These are phyloP conservation scores for Tetragonula carbonaria DNA, from an alignment of 2,888 invertebrate species.

Conservation along the genomic window DNA sequence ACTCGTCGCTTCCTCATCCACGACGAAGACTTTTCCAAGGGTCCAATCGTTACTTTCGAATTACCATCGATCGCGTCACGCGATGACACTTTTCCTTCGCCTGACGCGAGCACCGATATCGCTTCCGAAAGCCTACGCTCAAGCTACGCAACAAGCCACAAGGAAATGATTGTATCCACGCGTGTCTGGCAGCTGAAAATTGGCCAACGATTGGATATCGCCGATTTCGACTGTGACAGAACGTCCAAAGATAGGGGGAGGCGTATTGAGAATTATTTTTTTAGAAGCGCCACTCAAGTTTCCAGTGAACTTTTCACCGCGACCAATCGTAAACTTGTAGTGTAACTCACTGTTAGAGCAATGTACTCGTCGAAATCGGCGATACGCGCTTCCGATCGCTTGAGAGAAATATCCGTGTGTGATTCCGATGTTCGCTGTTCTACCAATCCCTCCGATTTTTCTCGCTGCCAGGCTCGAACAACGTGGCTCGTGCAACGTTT, in stretches of 20 bases:
- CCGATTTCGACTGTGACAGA: background rate
- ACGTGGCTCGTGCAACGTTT: constrained; percentile 3
- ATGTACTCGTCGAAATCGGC: background rate
- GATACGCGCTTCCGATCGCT: background rate
- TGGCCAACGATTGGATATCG: background rate
- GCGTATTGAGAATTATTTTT: constrained; percentile 44
- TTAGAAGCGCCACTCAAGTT: constrained; percentile 1
- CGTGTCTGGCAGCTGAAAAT: background rate
- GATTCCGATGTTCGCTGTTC: background rate
- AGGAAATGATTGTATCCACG: background rate
- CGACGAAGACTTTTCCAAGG: constrained; percentile 53
- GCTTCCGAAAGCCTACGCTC: constrained; percentile 13
- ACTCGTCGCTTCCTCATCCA: constrained; percentile 15
- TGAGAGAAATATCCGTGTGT: background rate
- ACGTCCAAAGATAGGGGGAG: background rate
- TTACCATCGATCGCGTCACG: constrained; percentile 37
- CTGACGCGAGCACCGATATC: background rate
- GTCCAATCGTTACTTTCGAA: constrained; percentile 65
- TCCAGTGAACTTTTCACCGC: background rate
- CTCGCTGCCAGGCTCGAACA: background rate
- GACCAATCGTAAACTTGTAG: background rate
- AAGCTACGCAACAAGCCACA: background rate
- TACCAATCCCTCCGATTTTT: constrained; percentile 7
- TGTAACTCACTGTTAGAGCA: background rate
- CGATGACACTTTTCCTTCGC: background rate